Evolutionary conservation across 2,113 vertebrate genomes (phyloP), one percentile per base, ranked within the genome.

Genomic region (Apaloderma vittatum): DNA sequence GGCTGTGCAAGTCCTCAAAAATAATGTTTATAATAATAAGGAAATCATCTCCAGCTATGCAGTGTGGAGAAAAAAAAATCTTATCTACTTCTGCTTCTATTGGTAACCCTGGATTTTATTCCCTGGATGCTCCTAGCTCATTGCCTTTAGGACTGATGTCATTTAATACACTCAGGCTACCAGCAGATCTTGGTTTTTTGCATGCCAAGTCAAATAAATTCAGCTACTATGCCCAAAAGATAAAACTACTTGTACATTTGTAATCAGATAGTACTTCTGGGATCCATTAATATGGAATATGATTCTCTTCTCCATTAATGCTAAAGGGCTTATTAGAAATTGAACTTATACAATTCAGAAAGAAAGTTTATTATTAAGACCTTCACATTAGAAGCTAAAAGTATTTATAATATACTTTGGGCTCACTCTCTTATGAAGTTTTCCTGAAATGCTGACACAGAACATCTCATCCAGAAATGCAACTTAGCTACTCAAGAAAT

Each of bases 211-310:
- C 49, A 86, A 86, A 90, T 85, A 86, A 78, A 88, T 91, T 79
- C 45, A 86, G 13, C 21, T 79, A 8, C 37, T n/a, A 29, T 91
- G 76, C 45, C 86, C 63, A 45, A 73, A 92, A 93, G 68, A 30
- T 83, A 76, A 68, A 86, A 83, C 37, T 65, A 37, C 23, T 88
- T 86, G 49, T 52, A 76, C 48, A 57, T 91, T 83, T 94, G 58
- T 95, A 62, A 95, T 76, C 54, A 91, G 52, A 91, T 26, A 86
- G 29, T 48, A 72, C 74, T 96, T 94, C 49, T 74, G 46, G 14
- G 59, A 93, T 76, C 67, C 63, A 86, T 96, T 86, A 80, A 80
- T 45, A 61, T 9, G 14, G 79, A 86, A 83, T 65, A 61, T 34
- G 36, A 68, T n/a, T 78, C n/a, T 91, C n/a, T 86, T 88, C 49